A percentile compares a stretch with the other conserved stretches of the same genome.
Evolutionary conservation across 2,113 vertebrate species (phyloP).

Genomic region (Carassius carassius): DNA sequence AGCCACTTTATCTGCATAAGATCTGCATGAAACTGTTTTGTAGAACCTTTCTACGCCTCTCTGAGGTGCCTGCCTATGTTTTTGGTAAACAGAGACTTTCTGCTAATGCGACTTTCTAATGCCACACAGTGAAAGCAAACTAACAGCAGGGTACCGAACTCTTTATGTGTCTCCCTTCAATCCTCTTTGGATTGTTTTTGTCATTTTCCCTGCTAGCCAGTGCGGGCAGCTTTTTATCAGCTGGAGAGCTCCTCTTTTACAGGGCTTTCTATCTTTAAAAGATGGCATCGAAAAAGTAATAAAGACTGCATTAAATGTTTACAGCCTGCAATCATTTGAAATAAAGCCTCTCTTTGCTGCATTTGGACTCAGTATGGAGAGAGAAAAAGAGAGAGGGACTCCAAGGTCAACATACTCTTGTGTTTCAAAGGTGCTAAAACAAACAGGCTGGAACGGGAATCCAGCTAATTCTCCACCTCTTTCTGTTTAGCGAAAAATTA

Average conservation of each 20-base stretch:
- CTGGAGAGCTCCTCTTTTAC: slow-evolving; percentile 26
- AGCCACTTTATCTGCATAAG: not conserved
- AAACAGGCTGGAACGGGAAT: slow-evolving; percentile 28
- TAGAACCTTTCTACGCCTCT: not conserved
- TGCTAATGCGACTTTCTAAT: slow-evolving; percentile 30
- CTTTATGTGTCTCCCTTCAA: not conserved
- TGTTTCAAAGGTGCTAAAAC: slow-evolving; percentile 50
- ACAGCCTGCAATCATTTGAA: slow-evolving; percentile 42
- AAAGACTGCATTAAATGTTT: slow-evolving; percentile 46
- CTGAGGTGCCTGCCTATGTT: slow-evolving; percentile 4
- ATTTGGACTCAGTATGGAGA: slow-evolving; percentile 3
- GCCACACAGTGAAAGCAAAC: slow-evolving; percentile 4
- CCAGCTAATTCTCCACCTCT: slow-evolving; percentile 32
- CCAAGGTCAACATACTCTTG: slow-evolving; percentile 49
- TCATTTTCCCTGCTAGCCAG: not conserved
- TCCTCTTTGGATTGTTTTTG: slow-evolving; percentile 21
- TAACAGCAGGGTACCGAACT: slow-evolving; percentile 38
- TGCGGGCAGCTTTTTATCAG: slow-evolving; percentile 20
- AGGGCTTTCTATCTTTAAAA: slow-evolving; percentile 25
- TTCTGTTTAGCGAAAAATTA: slow-evolving; percentile 25
- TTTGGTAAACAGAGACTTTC: slow-evolving; percentile 5
- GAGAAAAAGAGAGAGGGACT: not conserved
- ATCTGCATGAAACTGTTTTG: slow-evolving; percentile 24
- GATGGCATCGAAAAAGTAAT: slow-evolving; percentile 45
- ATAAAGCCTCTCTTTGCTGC: slow-evolving; percentile 1